Base-by-base conservation (phyloP, 1,140 invertebrate species). In the Cotesia vestalis region DNA sequence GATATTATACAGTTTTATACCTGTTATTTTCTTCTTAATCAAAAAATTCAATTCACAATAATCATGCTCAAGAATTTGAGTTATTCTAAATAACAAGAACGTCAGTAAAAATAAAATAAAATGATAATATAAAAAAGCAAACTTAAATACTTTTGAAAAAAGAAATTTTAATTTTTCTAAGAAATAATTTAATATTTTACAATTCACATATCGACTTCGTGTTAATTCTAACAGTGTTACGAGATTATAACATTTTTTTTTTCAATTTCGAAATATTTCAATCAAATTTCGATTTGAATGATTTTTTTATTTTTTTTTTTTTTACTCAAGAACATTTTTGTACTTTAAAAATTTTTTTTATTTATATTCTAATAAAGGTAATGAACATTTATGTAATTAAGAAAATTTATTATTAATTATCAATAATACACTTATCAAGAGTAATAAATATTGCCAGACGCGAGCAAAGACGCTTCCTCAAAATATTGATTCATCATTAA, bases 181-280 rank as follows among this genome's bases (percentile, higher is more conserved):
- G 27, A 60, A 69, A 69, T 69, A 60, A 69, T 69, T 69, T 69
- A 69, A 69, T 69, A 69, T 60, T 69, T 69, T 61, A 69, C 67
- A 69, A 57, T 69, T 69, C 57, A 69, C 67, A 69, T 60, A 60
- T 69, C 57, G 60, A 69, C 57, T 69, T 69, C 59, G 20, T 60
- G 27, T 40, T 69, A 40, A 60, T 60, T 59, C 36, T 57, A 20
- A 57, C 55, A 68, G 11, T n/a, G 20, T 35, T 14, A 68, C 66
- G 57, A 68, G 57, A 68, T 53, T 57, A 68, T 53, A 68, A 57
- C 66, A 11, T 11, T 46, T 46, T 46, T 46, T 46, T 8, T 46
- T 46, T 6, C 6, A 46, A 46, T 11, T 4, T 14, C n/a, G 8
- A 55, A 55, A 12, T 55, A 55, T 55, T 55, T 55, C n/a, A 17